Evolutionary conservation across 2,113 vertebrate genomes (phyloP), one percentile per base, ranked within the genome.

Genomic region (Sinocyclocheilus grahami): DNA sequence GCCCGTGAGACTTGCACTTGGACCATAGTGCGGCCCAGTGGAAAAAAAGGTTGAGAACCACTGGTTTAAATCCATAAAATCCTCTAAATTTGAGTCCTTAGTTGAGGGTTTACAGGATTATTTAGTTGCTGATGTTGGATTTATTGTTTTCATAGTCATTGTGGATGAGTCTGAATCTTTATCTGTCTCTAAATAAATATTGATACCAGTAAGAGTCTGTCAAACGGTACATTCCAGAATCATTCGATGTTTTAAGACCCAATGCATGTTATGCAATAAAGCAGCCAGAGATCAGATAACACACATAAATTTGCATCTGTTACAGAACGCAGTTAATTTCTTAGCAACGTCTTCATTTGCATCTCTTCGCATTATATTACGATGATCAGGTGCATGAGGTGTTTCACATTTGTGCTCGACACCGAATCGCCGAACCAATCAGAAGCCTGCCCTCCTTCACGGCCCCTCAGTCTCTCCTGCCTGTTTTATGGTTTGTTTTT

Each of bases 401-500:
- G 4, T 63, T 39, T 16, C 22, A 10, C 13, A 78, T 60, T 14
- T 33, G 7, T 5, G 12, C 18, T 63, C 20, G 13, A 9, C 10
- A 37, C n/a, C 6, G 53, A 20, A 55, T 55, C 16, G 0, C 16
- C 0, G 3, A 8, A 62, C 58, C 58, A 62, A 62, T 62, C 58
- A 62, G 58, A 10, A 62, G 22, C 58, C 20, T 60, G n/a, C 39
- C 4, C 13, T 83, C 60, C 74, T 62, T 24, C 9, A 4, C 22
- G 18, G 86, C 60, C 58, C 78, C 71, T 82, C 83, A 60, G 27
- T 62, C 58, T 30, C 82, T 48, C 42, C 63, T 24, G 60, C 53
- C 37, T n/a, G 30, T 81, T 67, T 84, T 13, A 78, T 85, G 78
- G 74, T 83, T 81, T 78, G 84, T 77, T 53, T 42, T 69, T 69